phyloP scores from a whole-genome alignment of 2,113 vertebrate species.

The Erythrolamprus reginae region DNA sequence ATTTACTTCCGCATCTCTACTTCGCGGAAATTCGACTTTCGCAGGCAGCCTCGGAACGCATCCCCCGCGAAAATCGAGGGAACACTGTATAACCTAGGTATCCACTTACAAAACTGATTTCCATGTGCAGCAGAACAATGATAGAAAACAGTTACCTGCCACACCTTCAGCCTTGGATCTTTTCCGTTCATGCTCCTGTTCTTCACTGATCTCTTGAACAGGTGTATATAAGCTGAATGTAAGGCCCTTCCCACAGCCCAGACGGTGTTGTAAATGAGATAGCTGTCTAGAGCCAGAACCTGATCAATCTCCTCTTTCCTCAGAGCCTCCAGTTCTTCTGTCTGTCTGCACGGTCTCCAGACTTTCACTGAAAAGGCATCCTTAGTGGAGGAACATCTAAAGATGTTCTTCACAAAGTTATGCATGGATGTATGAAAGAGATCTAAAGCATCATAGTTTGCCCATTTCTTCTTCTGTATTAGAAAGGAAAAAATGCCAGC shows the following conservation, averaged over 20 bases:
- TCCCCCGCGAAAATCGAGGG: too few species aligned
- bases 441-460: not conserved
- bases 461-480: not conserved
- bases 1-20: too few species aligned
- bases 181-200: not conserved
- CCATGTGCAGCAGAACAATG: not conserved
- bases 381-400: not conserved
- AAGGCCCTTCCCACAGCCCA: not conserved
- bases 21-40: too few species aligned
- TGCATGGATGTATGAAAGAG: not conserved
- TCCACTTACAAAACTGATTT: not conserved
- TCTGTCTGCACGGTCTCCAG: not conserved
- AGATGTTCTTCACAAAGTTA: not conserved
- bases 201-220: not conserved
- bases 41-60: too few species aligned
- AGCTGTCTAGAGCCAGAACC: not conserved
- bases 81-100: not conserved
- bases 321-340: not conserved
- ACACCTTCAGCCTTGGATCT: not conserved
- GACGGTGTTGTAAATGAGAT: not conserved
- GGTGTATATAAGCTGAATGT: not conserved
- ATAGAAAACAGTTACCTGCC: not conserved
- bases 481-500: not conserved
- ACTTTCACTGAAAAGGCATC: not conserved
- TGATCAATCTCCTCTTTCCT: not conserved